phyloP scores from a whole-genome alignment of 92 coral and sea anemone species.

The Zoanthus gigantus region DNA sequence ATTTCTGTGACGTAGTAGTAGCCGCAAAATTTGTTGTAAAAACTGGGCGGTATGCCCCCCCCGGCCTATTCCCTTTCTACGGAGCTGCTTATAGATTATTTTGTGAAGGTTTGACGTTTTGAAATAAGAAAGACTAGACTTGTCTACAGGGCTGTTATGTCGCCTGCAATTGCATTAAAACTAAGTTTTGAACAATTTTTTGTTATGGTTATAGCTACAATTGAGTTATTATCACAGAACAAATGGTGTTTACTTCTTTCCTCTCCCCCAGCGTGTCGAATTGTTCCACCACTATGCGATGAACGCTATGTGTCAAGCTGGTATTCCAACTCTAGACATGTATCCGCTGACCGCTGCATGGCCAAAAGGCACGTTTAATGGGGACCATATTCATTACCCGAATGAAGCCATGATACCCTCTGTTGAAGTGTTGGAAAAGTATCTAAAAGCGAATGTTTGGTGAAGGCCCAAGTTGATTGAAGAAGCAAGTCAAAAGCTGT shows the following conservation, averaged over 20 bases:
- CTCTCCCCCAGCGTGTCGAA: conserved; percentile 58
- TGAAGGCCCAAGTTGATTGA: neutral
- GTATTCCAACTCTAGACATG: conserved; percentile 60
- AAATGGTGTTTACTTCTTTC: neutral
- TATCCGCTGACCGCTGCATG: conserved; percentile 73
- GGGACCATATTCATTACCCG: conserved; percentile 65
- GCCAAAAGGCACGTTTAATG: conserved; percentile 63
- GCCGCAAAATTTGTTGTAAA: too few relatives aligned
- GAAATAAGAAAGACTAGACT: too few relatives aligned
- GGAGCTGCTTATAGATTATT: neutral
- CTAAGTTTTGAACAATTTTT: too few relatives aligned
- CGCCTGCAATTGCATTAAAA: too few relatives aligned
- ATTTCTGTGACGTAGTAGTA: too few relatives aligned
- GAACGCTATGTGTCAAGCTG: conserved; percentile 66
- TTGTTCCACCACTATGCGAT: conserved; percentile 63
- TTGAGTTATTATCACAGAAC: neutral
- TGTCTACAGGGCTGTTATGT: too few relatives aligned
- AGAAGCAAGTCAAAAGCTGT: neutral
- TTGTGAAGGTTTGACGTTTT: too few relatives aligned
- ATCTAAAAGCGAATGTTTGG: conserved; percentile 12
- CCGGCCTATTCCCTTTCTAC: too few relatives aligned
- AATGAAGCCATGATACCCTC: conserved; percentile 62
- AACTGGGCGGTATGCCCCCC: too few relatives aligned
- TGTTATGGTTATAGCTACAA: too few relatives aligned
- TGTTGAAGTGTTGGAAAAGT: conserved; percentile 55